Conservation (phyloP, 2,797 vertebrate genomes). For the Gambusia yucatana region DNA sequence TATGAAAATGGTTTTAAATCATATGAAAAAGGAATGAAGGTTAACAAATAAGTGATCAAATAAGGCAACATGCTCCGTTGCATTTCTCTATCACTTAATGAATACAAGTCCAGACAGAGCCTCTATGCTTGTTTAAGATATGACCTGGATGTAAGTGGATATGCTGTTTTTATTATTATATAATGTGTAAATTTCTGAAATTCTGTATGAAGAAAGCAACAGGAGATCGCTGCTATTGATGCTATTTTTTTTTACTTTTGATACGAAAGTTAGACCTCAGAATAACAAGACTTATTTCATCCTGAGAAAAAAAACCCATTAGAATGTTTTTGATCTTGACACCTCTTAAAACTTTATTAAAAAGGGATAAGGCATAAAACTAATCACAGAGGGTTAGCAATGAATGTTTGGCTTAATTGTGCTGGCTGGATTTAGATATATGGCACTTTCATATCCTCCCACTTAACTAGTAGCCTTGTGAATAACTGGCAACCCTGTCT, state of each 20-base stretch:
- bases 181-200: neutral
- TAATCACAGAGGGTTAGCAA: conserved; percentile 3
- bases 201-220: neutral
- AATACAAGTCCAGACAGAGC: neutral
- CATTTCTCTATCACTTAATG: neutral
- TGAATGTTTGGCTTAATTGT: conserved; percentile 4
- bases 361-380: neutral
- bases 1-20: neutral
- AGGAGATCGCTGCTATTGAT: neutral
- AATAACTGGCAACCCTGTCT: neutral
- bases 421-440: conserved; percentile 14
- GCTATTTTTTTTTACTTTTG: neutral
- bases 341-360: conserved; percentile 6
- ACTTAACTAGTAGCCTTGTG: conserved; percentile 1
- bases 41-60: neutral
- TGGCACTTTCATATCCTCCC: conserved; percentile 12
- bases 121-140: neutral
- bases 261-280: neutral
- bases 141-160: neutral
- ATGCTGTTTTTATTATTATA: neutral
- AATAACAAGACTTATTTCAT: neutral
- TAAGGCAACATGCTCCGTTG: neutral
- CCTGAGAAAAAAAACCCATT: neutral
- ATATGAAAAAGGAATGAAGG: neutral
- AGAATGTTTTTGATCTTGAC: neutral